Conservation (phyloP, 2,888 invertebrate species). For the Notodonta dromedarius region DNA sequence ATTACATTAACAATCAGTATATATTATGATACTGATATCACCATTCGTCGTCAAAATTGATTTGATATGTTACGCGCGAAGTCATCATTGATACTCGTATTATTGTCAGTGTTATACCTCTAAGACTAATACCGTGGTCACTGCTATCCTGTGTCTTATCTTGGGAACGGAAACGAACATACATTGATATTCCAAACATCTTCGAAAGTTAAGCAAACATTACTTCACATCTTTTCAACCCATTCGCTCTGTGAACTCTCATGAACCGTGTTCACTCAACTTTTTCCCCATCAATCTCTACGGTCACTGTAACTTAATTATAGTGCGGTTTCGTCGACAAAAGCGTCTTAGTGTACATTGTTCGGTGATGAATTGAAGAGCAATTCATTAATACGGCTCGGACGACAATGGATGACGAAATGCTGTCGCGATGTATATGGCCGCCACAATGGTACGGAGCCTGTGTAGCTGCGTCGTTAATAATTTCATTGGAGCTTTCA, state of each 20-base stretch:
- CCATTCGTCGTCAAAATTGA: not conserved
- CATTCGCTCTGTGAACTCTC: conserved; percentile 2
- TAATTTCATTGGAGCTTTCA: conserved; percentile 15
- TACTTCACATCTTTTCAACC: conserved; percentile 2
- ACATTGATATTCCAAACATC: not conserved
- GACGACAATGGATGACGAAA: conserved; percentile 35
- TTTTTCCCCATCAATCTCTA: conserved; percentile 14
- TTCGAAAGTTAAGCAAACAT: not conserved
- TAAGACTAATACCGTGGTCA: not conserved
- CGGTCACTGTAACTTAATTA: conserved; percentile 15
- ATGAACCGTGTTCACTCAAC: conserved; percentile 12
- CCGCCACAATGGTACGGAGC: conserved; percentile 6
- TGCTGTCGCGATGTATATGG: conserved; percentile 8
- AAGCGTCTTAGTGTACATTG: conserved; percentile 10
- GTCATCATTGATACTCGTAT: not conserved
- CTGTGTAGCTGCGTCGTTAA: conserved; percentile 18
- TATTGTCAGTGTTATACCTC: not conserved
- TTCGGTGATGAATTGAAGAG: conserved; percentile 32
- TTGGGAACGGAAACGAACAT: not conserved
- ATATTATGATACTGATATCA: too few species aligned
- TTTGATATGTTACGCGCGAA: not conserved
- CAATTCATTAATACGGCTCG: conserved; percentile 29
- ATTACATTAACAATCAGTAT: too few species aligned
- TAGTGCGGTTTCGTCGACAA: conserved; percentile 14
- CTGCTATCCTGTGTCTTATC: not conserved